Evolutionary conservation across 2,113 vertebrate genomes (phyloP).

Genomic region (Polypterus bichir): DNA sequence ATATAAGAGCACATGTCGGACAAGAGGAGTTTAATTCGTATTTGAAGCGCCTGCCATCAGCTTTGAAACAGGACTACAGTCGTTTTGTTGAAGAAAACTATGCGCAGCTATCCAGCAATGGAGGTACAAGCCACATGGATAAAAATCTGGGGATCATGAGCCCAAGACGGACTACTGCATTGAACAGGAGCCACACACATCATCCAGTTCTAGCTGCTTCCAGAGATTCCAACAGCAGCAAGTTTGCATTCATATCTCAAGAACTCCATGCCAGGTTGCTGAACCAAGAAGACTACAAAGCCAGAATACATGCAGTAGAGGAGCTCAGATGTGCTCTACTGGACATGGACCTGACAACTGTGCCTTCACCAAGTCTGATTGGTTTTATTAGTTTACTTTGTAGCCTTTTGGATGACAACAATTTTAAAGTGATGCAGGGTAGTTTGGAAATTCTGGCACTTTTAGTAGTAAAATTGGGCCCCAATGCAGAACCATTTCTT

Average conservation of each 20-base stretch:
- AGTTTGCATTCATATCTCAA: slow-evolving; percentile 65
- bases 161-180: background rate
- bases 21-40: slow-evolving; percentile 32
- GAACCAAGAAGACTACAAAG: slow-evolving; percentile 69
- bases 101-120: slow-evolving; percentile 7
- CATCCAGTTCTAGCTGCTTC: background rate
- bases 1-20: slow-evolving; percentile 22
- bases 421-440: slow-evolving; percentile 70
- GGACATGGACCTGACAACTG: slow-evolving; percentile 41
- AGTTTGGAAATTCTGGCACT: slow-evolving; percentile 63
- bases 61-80: slow-evolving; percentile 23
- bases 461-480: slow-evolving; percentile 56
- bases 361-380: slow-evolving; percentile 43
- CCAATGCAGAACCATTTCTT: slow-evolving; percentile 44
- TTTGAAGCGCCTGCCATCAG: slow-evolving; percentile 22
- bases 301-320: slow-evolving; percentile 64
- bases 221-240: slow-evolving; percentile 39
- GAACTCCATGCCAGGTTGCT: slow-evolving; percentile 68
- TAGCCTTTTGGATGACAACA: slow-evolving; percentile 60
- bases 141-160: background rate
- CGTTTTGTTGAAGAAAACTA: slow-evolving; percentile 24
- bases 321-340: slow-evolving; percentile 57
- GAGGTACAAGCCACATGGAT: slow-evolving; percentile 1
- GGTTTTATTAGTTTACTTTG: slow-evolving; percentile 60
- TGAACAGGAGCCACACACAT: background rate